Evolutionary conservation across 37 sponge, comb jelly and placozoan genomes (phyloP).

Genomic region (Oscarella lobularis): DNA sequence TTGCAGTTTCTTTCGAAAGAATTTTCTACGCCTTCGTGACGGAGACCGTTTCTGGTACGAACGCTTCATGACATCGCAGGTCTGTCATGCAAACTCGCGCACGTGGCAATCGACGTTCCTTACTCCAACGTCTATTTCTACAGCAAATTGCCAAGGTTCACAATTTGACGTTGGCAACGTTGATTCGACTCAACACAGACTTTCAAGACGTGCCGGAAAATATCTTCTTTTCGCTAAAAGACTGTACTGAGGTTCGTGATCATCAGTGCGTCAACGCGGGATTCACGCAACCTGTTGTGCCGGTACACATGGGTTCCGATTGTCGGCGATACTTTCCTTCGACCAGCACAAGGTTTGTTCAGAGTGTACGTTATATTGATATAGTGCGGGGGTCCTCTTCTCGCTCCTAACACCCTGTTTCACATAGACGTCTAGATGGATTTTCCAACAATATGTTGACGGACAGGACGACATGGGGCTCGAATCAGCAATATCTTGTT

Average conservation of each 20-base stretch:
- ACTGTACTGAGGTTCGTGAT: not conserved
- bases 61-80: too few relatives aligned
- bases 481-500: not conserved
- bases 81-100: too few relatives aligned
- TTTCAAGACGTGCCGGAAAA: not conserved
- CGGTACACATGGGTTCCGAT: too few relatives aligned
- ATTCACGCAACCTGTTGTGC: too few relatives aligned
- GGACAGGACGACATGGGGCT: not conserved
- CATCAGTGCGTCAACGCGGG: not conserved
- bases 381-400: too few relatives aligned
- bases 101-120: too few relatives aligned
- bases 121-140: too few relatives aligned
- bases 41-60: conserved; percentile 73
- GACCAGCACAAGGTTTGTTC: too few relatives aligned
- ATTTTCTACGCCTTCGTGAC: conserved; percentile 37
- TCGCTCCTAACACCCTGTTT: too few relatives aligned
- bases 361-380: too few relatives aligned
- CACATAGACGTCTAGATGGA: conserved; percentile 3
- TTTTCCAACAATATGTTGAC: not conserved
- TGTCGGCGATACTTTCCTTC: too few relatives aligned
- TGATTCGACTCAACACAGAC: not conserved
- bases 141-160: not conserved
- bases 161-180: not conserved
- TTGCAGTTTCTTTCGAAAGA: conserved; percentile 46
- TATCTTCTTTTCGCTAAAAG: not conserved